Conservation (phyloP, 2,113 vertebrate species). For the Toxotes jaculatrix region DNA sequence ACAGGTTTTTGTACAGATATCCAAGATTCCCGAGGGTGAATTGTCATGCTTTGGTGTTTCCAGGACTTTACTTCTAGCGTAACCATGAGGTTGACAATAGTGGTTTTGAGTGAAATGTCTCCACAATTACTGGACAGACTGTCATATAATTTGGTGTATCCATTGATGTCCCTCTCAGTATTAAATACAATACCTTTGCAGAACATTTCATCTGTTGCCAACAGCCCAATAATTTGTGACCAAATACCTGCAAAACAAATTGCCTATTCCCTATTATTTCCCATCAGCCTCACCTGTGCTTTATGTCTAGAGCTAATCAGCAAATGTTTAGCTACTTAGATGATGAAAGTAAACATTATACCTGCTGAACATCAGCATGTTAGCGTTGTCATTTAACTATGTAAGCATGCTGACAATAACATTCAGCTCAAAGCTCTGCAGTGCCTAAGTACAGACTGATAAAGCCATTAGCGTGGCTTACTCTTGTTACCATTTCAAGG, state of each 20-base stretch:
- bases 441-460: neutral
- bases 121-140: neutral
- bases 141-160: neutral
- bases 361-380: neutral
- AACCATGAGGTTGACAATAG: neutral
- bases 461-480: neutral
- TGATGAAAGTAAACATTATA: neutral
- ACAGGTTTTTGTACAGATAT: neutral
- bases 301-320: neutral
- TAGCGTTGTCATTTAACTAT: neutral
- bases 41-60: neutral
- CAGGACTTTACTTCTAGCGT: neutral
- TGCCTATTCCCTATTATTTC: no score
- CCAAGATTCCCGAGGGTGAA: neutral
- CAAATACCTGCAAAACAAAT: neutral
- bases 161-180: neutral
- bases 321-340: neutral
- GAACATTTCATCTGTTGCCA: neutral
- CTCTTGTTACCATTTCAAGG: neutral
- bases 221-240: neutral
- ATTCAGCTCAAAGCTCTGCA: neutral
- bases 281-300: neutral
- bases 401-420: neutral
- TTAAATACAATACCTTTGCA: neutral
- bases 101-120: neutral